A percentile compares a stretch with the other conserved stretches of the same genome.
Evolutionary conservation across 1,140 invertebrate species (phyloP).

Genomic region (Homalodisca vitripennis): DNA sequence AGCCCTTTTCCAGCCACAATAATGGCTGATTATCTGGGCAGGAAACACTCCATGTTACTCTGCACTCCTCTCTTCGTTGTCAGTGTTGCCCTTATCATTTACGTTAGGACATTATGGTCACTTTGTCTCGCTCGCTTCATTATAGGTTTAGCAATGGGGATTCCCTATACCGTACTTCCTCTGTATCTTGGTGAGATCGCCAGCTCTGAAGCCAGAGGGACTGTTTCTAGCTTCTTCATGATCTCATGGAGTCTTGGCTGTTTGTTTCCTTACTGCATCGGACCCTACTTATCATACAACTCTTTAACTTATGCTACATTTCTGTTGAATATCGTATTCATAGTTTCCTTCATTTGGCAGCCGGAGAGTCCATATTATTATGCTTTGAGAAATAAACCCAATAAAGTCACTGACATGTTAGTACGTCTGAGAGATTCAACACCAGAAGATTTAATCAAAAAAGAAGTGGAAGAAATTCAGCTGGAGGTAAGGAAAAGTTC

Average conservation of each 20-base stretch:
- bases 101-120: background rate
- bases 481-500: constrained; percentile 37
- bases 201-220: constrained; percentile 58
- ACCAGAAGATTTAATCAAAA: constrained; percentile 49
- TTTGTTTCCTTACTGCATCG: constrained; percentile 70
- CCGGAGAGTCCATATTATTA: constrained; percentile 80
- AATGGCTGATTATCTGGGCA: constrained; percentile 70
- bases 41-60: constrained; percentile 67
- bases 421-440: constrained; percentile 49
- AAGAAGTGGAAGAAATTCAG: constrained; percentile 39
- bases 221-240: constrained; percentile 65
- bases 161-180: constrained; percentile 53
- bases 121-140: constrained; percentile 35
- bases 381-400: constrained; percentile 54
- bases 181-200: constrained; percentile 66
- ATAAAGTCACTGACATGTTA: constrained; percentile 51
- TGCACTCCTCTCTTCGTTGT: constrained; percentile 54
- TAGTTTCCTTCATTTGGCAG: constrained; percentile 66
- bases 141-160: constrained; percentile 62
- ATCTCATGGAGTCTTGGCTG: constrained; percentile 71
- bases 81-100: constrained; percentile 54
- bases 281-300: constrained; percentile 67
- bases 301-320: constrained; percentile 63
- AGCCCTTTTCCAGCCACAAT: constrained; percentile 40
- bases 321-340: constrained; percentile 59